Evolutionary conservation across 2,797 vertebrate genomes (phyloP), one percentile per base, ranked within the genome.

Genomic region (Chelidonichthys spinosus): DNA sequence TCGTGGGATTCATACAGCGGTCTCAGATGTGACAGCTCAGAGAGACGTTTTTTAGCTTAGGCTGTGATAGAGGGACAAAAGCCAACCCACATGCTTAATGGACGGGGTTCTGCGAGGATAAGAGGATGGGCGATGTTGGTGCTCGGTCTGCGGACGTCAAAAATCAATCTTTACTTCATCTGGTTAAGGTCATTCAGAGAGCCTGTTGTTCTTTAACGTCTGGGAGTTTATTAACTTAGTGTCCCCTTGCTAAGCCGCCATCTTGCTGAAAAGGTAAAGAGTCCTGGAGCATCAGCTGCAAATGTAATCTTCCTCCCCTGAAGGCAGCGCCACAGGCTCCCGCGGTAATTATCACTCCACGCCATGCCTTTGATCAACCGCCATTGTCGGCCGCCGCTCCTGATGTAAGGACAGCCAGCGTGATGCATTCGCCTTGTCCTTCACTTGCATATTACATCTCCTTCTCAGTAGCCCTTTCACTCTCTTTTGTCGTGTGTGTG

Each of bases 361-460:
- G 83, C 80, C 67, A 69, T 33, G 64, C 85, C 80, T 82, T 83
- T 90, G 80, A 92, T 93, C 86, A 85, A n/a, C 62, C 40, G 64
- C 68, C 53, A 78, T 92, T 91, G 87, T 91, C 55, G 59, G 80
- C 44, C 33, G 52, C 36, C 35, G 70, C 74, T 82, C 62, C 66
- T 69, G 78, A 75, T 82, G 74, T 79, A 74, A 85, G 72, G 61
- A 73, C 49, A 63, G 71, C 39, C 70, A 52, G 73, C 53, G 4
- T 71, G 74, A 71, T 42, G 53, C 62, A 40, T 61, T 72, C 62
- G 33, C 69, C 53, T 60, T 76, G 44, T 69, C 79, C 66, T 78
- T 69, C 55, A 74, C 67, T 43, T 72, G 35, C 47, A 7, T 46
- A 39, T 39, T 47, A 56, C 64, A 56, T 82, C 54, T 81, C 2